Evolutionary conservation across 2,797 vertebrate species (phyloP).

Genomic region (Distichodus sexfasciatus): DNA sequence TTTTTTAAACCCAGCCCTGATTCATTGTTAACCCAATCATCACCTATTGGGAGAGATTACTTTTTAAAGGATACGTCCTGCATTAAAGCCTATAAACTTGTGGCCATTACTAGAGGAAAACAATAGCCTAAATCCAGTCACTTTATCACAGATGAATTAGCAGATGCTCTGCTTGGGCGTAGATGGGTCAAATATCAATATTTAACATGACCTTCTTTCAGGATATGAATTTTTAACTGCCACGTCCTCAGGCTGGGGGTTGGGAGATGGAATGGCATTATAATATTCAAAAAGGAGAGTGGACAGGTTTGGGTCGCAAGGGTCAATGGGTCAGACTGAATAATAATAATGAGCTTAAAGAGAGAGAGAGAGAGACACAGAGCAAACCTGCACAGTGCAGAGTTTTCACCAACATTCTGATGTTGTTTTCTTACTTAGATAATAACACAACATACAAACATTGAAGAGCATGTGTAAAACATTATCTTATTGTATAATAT

Average conservation of each 20-base stretch:
- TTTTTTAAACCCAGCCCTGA: too few relatives aligned
- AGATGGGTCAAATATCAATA: constrained; percentile 55
- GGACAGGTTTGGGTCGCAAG: not conserved
- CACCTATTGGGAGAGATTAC: too few relatives aligned
- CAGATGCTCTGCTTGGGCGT: constrained; percentile 13
- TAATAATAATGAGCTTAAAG: constrained; percentile 24
- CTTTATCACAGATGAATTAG: not conserved
- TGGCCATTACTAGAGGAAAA: constrained; percentile 12
- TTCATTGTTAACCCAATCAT: too few relatives aligned
- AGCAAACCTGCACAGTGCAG: too few relatives aligned
- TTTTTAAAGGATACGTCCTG: too few relatives aligned
- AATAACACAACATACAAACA: too few relatives aligned
- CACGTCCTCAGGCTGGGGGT: constrained; percentile 21
- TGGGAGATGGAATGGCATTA: not conserved
- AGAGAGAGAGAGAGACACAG: not conserved
- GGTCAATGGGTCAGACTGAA: constrained; percentile 23
- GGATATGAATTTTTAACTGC: constrained; percentile 63
- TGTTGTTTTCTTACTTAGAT: too few relatives aligned
- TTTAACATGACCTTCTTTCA: constrained; percentile 56
- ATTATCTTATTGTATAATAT: too few relatives aligned
- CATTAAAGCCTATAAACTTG: too few relatives aligned
- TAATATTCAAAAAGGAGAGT: constrained; percentile 15
- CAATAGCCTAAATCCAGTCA: constrained; percentile 18
- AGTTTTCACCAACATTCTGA: too few relatives aligned
- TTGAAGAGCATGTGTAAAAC: too few relatives aligned